Evolutionary conservation across 2,888 invertebrate genomes (phyloP).

Genomic region (Philonicus albiceps): DNA sequence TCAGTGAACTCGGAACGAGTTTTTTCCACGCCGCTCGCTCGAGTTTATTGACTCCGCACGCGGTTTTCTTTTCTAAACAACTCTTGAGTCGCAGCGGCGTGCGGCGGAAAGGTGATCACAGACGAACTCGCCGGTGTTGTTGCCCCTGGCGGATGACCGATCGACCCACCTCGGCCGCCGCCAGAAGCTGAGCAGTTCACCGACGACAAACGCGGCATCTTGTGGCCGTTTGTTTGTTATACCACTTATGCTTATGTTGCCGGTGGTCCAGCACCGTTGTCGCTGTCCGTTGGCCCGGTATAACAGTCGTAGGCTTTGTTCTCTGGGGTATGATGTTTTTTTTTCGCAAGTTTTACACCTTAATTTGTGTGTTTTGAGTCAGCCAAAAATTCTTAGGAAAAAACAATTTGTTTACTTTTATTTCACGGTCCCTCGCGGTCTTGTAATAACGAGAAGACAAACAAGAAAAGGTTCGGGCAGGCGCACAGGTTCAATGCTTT

Average conservation of each 20-base stretch:
- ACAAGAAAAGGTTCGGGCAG: neutral
- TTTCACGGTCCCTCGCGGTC: conserved; percentile 14
- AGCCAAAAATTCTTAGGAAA: neutral
- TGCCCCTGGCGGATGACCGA: neutral
- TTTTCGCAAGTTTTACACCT: neutral
- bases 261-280: neutral
- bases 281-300: neutral
- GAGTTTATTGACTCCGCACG: neutral
- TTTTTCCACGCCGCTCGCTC: neutral
- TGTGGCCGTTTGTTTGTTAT: neutral
- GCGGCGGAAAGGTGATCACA: neutral
- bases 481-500: conserved; percentile 23
- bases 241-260: neutral
- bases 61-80: neutral
- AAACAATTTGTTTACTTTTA: conserved; percentile 9
- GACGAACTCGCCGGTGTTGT: neutral
- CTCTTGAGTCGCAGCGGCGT: neutral
- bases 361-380: neutral
- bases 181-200: neutral
- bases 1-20: neutral
- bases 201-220: neutral
- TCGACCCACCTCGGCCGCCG: neutral
- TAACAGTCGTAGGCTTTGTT: neutral
- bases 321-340: neutral
- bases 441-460: neutral